Percentiles rank a stretch among this genome's conserved stretches.
Conservation (phyloP, 2,888 invertebrate species). For the Helleia helle region DNA sequence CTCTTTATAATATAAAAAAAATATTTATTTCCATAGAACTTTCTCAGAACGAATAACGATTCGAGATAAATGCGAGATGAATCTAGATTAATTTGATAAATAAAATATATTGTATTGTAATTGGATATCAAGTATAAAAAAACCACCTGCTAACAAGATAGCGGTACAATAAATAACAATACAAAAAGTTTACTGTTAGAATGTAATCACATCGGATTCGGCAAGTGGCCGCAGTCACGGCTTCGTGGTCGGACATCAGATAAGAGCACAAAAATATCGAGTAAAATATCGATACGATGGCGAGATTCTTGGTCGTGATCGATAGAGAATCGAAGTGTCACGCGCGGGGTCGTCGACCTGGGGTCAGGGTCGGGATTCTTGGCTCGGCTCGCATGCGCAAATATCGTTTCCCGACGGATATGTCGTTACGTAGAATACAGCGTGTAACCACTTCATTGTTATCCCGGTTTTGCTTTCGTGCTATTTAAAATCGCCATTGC, state of each 20-base stretch:
- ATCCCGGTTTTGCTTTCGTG: slow-evolving; percentile 34
- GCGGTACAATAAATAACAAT: slow-evolving; percentile 49
- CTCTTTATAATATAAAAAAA: too few species aligned
- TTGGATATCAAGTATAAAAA: slow-evolving; percentile 18
- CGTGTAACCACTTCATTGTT: slow-evolving; percentile 56
- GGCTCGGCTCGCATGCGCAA: slow-evolving; percentile 53
- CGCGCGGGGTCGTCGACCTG: slow-evolving; percentile 61
- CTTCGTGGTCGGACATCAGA: slow-evolving; percentile 45
- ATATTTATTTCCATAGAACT: too few species aligned
- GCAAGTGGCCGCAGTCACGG: slow-evolving; percentile 51
- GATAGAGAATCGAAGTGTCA: slow-evolving; percentile 72
- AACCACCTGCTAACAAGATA: slow-evolving; percentile 52
- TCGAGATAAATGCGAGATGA: neutral
- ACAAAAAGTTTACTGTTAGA: slow-evolving; percentile 53
- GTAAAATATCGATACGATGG: slow-evolving; percentile 45
- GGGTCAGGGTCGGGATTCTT: slow-evolving; percentile 64
- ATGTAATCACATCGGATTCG: slow-evolving; percentile 48
- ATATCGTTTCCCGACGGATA: slow-evolving; percentile 51
- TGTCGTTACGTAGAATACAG: slow-evolving; percentile 60
- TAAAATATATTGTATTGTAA: slow-evolving; percentile 17
- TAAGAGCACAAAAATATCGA: slow-evolving; percentile 57
- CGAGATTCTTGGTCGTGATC: slow-evolving; percentile 65
- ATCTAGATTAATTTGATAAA: slow-evolving; percentile 8
- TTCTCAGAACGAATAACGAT: too few species aligned
- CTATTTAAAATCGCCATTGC: slow-evolving; percentile 13